Conservation (phyloP, 2,888 invertebrate species). For the Argyresthia goedartella region DNA sequence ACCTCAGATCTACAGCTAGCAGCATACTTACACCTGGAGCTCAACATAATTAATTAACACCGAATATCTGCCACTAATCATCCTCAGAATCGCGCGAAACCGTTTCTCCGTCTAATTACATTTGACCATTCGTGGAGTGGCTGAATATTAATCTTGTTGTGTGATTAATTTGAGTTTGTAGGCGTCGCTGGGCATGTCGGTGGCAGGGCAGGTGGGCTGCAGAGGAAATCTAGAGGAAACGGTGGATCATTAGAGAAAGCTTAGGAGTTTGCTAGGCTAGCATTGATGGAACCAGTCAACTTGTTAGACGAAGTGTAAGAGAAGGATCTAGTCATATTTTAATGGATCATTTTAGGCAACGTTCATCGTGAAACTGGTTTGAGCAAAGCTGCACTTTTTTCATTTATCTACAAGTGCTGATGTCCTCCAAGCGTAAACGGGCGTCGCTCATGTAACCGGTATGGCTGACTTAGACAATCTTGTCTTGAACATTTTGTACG, state of each 20-base stretch:
- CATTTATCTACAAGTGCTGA: too few species aligned
- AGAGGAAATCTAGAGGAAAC: constrained; percentile 60
- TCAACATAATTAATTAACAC: background rate
- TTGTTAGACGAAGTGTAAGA: background rate
- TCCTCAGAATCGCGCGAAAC: constrained; percentile 34
- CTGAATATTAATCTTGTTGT: constrained; percentile 54
- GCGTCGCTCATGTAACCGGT: too few species aligned
- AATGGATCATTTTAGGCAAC: too few species aligned
- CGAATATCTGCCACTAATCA: background rate
- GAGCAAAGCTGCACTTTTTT: too few species aligned
- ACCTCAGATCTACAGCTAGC: too few species aligned
- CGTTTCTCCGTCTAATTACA: constrained; percentile 32
- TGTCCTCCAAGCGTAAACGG: too few species aligned
- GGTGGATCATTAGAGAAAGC: constrained; percentile 11
- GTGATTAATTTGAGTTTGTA: constrained; percentile 53
- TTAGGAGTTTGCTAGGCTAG: background rate
- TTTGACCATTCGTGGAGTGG: constrained; percentile 33
- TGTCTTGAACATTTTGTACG: too few species aligned
- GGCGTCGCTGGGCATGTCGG: constrained; percentile 54
- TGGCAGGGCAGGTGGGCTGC: constrained; percentile 52
- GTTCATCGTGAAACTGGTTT: too few species aligned
- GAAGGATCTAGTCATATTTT: too few species aligned
- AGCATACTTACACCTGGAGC: background rate
- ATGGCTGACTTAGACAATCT: too few species aligned
- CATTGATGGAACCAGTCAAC: background rate